Evolutionary conservation across 2,797 vertebrate genomes (phyloP), one percentile per base, ranked within the genome.

Genomic region (Coregonus ussuriensis): DNA sequence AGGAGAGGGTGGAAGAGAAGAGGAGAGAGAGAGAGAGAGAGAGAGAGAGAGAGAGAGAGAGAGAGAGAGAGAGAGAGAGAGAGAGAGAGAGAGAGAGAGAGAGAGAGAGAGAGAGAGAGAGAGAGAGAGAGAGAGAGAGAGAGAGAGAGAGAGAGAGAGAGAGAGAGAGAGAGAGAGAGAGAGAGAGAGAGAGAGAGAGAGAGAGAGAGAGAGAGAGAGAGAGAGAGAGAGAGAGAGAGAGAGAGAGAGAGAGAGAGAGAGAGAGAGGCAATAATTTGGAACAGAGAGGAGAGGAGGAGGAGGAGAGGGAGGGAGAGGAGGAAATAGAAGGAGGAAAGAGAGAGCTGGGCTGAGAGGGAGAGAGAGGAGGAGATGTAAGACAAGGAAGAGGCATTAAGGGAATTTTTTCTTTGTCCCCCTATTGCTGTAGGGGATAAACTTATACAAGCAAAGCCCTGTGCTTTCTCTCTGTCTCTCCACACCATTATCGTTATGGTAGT

Each of bases 31-130:
- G 25, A 3, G 4, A 14, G 29, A 25, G 63, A 9, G 11, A 14
- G 29, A 70, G 62, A 33, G 31, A 33, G 31, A 33, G 31, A 33
- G 59, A 81, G 56, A 47, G n/a, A 52, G 65, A 47, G 75, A 21
- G 25, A 25, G 25, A 25, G 25, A 25, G 41, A 52, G 18, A 25
- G 18, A 1, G 69, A 0, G 13, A 21, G n/a, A 21, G 37, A 33
- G 35, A 73, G 62, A 56, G 73, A 78, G 25, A 2, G 4, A 13
- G 25, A 21, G 62, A 16, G 41, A 52, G 18, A 25, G 18, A 1
- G 69, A 0, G 13, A 21, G n/a, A 21, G 37, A 33, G 35, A 73
- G 62, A 56, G 73, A 78, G 25, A 2, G 4, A 13, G 25, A 21
- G 62, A 7, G 6, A 3, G 25, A 69, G 62, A 25, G 25, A 25